Base-by-base conservation (phyloP, 2,888 invertebrate genomes). In the Aleiodes leptofemur region DNA sequence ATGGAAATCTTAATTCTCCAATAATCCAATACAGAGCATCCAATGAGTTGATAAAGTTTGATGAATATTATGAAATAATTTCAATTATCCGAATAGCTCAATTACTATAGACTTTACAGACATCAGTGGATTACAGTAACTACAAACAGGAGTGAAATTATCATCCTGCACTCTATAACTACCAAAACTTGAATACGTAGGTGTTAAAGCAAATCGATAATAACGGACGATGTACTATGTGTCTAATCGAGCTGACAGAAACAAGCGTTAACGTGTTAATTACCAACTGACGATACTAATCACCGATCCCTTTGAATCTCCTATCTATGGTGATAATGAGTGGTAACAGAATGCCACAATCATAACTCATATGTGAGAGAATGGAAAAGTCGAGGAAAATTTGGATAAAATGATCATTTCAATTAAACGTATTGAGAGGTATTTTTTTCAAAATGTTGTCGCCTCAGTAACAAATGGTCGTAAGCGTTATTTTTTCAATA, bases 201-300 rank as follows among this genome's bases (percentile, higher is more conserved):
- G 64, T 64, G 64, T 64, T 64, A 51, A 68, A 50, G 68, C 50
- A 68, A 68, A 68, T 68, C 68, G 68, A 68, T 68, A 68, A 68
- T 68, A 68, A 51, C 51, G 51, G 51, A 68, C 53, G 51, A 51
- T 68, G 68, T 68, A 68, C 50, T 68, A 43, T 68, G 69, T 53
- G 55, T 56, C 55, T 69, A 69, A 69, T 69, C 69, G 69, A 71
- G 57, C 56, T 57, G 71, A 71, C 71, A 71, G 57, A 59, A 71
- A 71, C 71, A 59, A 69, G 71, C 57, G 71, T 71, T 71, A 71
- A 57, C 71, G 57, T 48, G 59, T 71, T 71, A 71, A 71, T 71
- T 71, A 57, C 16, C 43, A 34, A 48, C 57, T 23, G 57, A 59
- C 48, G 56, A 57, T 71, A 71, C 57, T 71, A 71, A 71, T 71